Base-by-base conservation (phyloP, 2,797 vertebrate species). In the Pterois miles region DNA sequence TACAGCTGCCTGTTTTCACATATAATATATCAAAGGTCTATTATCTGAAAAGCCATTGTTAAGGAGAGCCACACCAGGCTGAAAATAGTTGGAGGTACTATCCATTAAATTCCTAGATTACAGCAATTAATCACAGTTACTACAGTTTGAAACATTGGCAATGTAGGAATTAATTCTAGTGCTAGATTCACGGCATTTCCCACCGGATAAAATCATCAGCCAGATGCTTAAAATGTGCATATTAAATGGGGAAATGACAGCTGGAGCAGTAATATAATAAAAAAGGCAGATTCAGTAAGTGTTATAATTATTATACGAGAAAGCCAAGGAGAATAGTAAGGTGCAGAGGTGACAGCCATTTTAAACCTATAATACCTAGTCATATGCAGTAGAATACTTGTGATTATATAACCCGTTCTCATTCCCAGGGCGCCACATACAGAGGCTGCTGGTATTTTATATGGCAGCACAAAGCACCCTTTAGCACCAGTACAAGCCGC, bases 221-320 rank as follows among this genome's bases (percentile, higher is more conserved):
- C 5, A 50, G 25, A 43, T 65, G 27, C 29, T 72, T 69, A 64
- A 40, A 53, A 57, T 81, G 59, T 77, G 50, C 63, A 52, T 81
- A 46, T 72, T 56, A 66, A 74, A 43, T 33, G 20, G 2, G 10
- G 23, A 60, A 65, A 65, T 57, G 80, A 76, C 52, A 71, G 67
- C 46, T 53, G 2, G 23, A 72, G 50, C 25, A 63, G 70, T 10
- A 16, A 56, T 43, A 40, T 34, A 65, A 69, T 16, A 34, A 71
- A 54, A 1, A 14, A 64, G 23, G 54, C 29, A 52, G n/a, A 70
- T 53, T 56, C 33, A 53, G 53, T n/a, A 6, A 4, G 29, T 50
- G n/a, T 33, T 56, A 50, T 52, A n/a, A 63, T 59, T 62, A 50
- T 50, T 50, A 69, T 43, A 66, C 23, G 36, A 34, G 67, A 46